A percentile compares a stretch with the other conserved stretches of the same genome.
Conservation (phyloP, 2,888 invertebrate species). For the Heliconius erato region DNA sequence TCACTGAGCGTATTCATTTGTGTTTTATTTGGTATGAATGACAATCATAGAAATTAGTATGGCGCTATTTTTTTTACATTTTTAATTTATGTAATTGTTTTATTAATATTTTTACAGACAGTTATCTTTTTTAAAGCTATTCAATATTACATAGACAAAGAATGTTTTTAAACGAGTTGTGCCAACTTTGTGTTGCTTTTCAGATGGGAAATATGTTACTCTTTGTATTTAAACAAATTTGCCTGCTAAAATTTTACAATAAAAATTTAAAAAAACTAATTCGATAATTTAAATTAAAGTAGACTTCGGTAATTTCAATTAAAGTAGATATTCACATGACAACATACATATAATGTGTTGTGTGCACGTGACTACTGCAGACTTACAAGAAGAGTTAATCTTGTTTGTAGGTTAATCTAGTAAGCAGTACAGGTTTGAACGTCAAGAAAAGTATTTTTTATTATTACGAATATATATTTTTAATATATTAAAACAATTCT, state of each 20-base stretch:
- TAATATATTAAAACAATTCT: too few species aligned
- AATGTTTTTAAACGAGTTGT: background rate
- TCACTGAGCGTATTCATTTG: conserved; percentile 45
- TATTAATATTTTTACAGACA: background rate
- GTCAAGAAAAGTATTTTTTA: background rate
- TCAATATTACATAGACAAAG: background rate
- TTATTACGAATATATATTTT: background rate
- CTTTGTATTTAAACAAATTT: too few species aligned
- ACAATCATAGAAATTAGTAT: conserved; percentile 15
- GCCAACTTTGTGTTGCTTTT: background rate
- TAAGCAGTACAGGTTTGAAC: conserved; percentile 9
- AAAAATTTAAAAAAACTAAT: too few species aligned
- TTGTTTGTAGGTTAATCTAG: conserved; percentile 21
- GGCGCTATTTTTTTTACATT: conserved; percentile 7
- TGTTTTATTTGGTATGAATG: conserved; percentile 31
- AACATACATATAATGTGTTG: background rate
- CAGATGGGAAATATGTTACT: too few species aligned
- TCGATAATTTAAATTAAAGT: background rate
- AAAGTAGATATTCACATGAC: background rate
- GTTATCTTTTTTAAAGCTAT: background rate
- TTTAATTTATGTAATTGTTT: background rate
- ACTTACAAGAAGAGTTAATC: conserved; percentile 33
- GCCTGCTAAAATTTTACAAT: too few species aligned
- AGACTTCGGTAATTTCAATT: background rate
- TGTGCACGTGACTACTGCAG: conserved; percentile 16